Conservation (phyloP, 2,888 invertebrate species). For the Ceriagrion tenellum region DNA sequence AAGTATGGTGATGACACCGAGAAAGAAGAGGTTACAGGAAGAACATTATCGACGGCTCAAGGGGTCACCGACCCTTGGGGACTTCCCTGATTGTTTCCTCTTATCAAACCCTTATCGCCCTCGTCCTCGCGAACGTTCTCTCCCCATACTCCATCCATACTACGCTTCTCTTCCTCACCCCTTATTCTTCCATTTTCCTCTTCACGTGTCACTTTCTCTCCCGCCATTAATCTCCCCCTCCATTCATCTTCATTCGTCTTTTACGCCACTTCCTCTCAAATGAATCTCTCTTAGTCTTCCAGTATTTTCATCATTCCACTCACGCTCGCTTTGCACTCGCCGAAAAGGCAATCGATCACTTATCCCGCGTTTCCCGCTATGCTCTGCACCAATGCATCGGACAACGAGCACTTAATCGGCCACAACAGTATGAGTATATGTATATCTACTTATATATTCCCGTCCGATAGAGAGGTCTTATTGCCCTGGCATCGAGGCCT, state of each 20-base stretch:
- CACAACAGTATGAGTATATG: neutral
- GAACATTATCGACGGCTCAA: neutral
- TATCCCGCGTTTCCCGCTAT: neutral
- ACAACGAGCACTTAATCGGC: neutral
- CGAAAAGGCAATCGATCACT: conserved; percentile 1
- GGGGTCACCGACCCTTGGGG: neutral
- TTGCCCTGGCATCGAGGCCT: neutral
- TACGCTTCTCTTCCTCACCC: neutral
- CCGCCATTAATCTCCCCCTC: neutral
- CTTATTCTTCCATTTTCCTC: neutral
- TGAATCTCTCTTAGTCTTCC: neutral
- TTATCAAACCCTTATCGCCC: neutral
- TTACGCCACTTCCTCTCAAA: neutral
- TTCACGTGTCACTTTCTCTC: neutral
- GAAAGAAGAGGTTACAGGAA: neutral
- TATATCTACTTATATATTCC: neutral
- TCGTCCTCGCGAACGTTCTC: no score
- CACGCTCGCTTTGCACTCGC: neutral
- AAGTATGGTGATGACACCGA: neutral
- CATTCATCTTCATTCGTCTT: neutral
- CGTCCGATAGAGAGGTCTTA: neutral
- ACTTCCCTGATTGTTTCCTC: neutral
- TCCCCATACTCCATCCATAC: neutral
- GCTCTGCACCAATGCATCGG: neutral
- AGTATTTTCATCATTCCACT: neutral